Evolutionary conservation across 2,797 vertebrate species (phyloP).

Genomic region (Acropternis orthonyx): DNA sequence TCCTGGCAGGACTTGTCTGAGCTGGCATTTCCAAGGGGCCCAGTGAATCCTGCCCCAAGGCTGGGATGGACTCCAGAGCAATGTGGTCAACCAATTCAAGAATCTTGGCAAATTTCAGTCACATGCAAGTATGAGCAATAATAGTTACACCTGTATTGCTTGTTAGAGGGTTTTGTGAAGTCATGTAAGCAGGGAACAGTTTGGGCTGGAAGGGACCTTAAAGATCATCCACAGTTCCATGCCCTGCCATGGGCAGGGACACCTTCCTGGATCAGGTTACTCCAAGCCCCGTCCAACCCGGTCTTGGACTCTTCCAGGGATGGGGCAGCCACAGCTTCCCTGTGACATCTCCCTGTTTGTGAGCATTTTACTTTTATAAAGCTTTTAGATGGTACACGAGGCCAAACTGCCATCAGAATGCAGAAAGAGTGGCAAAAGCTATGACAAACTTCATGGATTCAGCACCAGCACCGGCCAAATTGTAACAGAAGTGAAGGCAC

Average conservation of each 20-base stretch:
- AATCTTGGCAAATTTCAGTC: neutral
- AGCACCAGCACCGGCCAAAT: conserved; percentile 45
- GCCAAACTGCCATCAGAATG: conserved; percentile 7
- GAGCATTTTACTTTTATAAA: neutral
- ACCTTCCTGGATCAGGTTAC: neutral
- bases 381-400: neutral
- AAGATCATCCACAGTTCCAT: neutral
- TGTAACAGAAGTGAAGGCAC: conserved; percentile 50
- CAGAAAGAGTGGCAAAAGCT: conserved; percentile 30
- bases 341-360: neutral
- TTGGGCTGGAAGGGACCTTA: neutral
- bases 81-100: neutral
- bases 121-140: neutral
- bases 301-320: neutral
- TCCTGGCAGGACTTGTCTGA: neutral
- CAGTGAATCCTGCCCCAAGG: neutral
- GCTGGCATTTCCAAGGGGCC: neutral
- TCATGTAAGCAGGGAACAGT: neutral
- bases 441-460: conserved; percentile 34
- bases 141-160: neutral
- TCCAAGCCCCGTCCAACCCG: neutral
- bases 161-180: neutral
- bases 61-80: neutral
- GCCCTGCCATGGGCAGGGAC: neutral
- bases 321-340: neutral